Conservation (phyloP, 2,888 invertebrate species). For the Yponomeuta evonymella region DNA sequence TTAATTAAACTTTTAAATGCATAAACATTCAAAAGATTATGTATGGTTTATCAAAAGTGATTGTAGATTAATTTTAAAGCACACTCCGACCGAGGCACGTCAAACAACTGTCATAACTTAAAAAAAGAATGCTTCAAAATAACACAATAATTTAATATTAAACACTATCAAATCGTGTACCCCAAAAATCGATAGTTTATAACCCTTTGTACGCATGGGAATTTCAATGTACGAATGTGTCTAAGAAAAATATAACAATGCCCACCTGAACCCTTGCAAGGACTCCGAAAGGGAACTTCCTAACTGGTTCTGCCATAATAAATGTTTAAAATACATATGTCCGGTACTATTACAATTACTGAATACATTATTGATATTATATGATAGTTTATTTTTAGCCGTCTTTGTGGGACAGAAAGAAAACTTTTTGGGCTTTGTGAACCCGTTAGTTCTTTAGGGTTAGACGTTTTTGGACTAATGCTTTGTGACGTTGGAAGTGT, state of each 20-base stretch:
- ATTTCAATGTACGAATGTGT: conserved; percentile 51
- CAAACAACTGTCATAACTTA: conserved; percentile 58
- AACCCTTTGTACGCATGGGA: conserved; percentile 61
- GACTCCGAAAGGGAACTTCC: conserved; percentile 32
- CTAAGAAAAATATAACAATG: conserved; percentile 35
- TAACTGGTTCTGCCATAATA: conserved; percentile 71
- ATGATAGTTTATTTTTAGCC: conserved; percentile 71
- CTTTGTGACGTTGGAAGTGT: conserved; percentile 38
- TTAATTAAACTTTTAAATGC: background rate
- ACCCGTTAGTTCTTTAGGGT: conserved; percentile 6
- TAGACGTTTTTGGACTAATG: conserved; percentile 30
- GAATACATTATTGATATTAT: conserved; percentile 74
- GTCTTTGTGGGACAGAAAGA: conserved; percentile 42
- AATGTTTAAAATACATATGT: conserved; percentile 74
- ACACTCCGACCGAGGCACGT: conserved; percentile 46
- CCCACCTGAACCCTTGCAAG: conserved; percentile 39
- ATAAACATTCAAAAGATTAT: conserved; percentile 12
- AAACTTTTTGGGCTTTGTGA: conserved; percentile 37
- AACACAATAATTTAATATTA: conserved; percentile 57
- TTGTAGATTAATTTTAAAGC: conserved; percentile 43
- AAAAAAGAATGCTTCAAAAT: conserved; percentile 31
- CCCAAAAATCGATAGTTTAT: conserved; percentile 55
- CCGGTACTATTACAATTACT: conserved; percentile 37
- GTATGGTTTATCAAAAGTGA: conserved; percentile 30
- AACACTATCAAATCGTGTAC: conserved; percentile 43